Conservation (phyloP, 2,888 invertebrate species). For the Venusia cambrica region DNA sequence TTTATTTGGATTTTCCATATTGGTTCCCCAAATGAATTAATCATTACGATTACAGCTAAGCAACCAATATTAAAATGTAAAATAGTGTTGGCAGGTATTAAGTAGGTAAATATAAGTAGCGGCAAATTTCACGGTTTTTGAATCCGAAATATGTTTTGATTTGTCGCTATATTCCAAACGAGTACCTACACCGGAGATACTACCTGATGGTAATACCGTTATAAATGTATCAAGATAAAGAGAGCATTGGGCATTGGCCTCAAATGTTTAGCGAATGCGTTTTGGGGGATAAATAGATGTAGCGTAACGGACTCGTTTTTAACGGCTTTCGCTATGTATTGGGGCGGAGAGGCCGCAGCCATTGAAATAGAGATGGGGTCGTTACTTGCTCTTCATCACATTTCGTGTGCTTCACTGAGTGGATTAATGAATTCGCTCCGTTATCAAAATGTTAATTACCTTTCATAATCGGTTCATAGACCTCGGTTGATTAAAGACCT, state of each 20-base stretch:
- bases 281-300: constrained; percentile 5
- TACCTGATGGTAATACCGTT: not conserved
- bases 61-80: no score
- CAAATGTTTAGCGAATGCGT: constrained; percentile 10
- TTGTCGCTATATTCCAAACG: no score
- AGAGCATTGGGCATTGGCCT: constrained; percentile 5
- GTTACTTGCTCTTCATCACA: not conserved
- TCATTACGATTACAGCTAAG: no score
- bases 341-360: not conserved
- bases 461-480: constrained; percentile 6
- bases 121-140: no score
- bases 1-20: no score
- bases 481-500: constrained; percentile 16
- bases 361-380: constrained; percentile 11
- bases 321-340: not conserved
- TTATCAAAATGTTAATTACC: constrained; percentile 13
- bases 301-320: constrained; percentile 1
- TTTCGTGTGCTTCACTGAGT: not conserved
- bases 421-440: constrained; percentile 3
- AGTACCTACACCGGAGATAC: no score
- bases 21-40: no score
- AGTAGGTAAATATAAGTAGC: no score
- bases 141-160: no score
- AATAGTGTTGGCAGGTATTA: no score
- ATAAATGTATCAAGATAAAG: constrained; percentile 4